phyloP scores from a whole-genome alignment of 2,113 vertebrate genomes.

The Callithrix jacchus region DNA sequence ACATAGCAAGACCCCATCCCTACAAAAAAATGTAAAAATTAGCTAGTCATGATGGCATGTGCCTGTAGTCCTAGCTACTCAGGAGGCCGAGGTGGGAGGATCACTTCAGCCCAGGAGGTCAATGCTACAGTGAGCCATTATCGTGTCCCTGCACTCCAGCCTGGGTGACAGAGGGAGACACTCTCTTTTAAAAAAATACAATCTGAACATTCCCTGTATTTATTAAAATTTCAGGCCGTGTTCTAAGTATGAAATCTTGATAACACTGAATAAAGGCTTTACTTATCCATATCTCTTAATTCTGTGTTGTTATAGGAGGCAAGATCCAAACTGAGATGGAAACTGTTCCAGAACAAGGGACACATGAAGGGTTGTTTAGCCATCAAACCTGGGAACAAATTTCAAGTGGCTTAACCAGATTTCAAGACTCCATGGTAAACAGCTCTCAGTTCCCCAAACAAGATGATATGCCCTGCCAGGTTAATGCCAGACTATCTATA shows the following conservation, averaged over 20 bases:
- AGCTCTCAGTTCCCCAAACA: neutral
- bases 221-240: neutral
- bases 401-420: neutral
- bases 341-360: constrained; percentile 8
- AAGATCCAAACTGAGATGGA: neutral
- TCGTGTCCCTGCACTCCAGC: no score
- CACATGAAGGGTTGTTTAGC: neutral
- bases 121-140: no score
- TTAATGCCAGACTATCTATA: neutral
- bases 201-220: neutral
- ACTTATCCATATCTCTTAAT: neutral
- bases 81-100: no score
- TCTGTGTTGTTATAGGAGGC: constrained; percentile 38
- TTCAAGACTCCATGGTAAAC: neutral
- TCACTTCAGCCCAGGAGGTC: no score
- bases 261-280: neutral
- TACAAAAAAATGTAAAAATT: no score
- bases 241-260: neutral
- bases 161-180: no score
- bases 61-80: no score
- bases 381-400: constrained; percentile 18
- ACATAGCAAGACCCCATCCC: no score
- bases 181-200: no score
- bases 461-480: neutral
- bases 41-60: no score